Base-by-base conservation (phyloP, 2,888 invertebrate species). In the Amblyjoppa fuscipennis region DNA sequence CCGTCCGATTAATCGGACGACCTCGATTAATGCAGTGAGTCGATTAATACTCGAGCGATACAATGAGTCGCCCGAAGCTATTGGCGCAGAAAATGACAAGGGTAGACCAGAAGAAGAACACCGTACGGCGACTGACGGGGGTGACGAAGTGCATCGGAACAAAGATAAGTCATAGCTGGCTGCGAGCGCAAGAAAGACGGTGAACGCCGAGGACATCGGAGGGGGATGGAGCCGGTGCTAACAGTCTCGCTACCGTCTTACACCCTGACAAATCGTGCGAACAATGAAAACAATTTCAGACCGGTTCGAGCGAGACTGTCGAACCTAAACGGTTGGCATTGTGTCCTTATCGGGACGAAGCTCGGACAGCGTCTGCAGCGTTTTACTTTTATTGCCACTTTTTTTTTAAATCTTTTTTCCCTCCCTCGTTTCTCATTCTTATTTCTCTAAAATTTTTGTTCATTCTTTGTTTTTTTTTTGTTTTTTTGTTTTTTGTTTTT, bases 211-310 rank as follows among this genome's bases (percentile, higher is more conserved):
- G 82, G 84, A 76, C 88, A 89, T 88, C 66, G 38, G 38, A 38
- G 38, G 68, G 38, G 38, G 68, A 56, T 76, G 53, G 66, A 51
- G 64, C 75, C 11, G 68, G 13, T 41, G 68, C 91, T 92, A 93
- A 92, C 92, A 91, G 92, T 93, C 91, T 92, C 88, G 93, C 93
- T 92, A 93, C 93, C 91, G 92, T 91, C 89, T 92, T 93, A 92
- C 92, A 92, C 92, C 93, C 90, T 92, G 92, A 93, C 93, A 93
- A 94, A 94, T 93, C 91, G 92, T 81, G 77, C 81, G 90, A 89
- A 93, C 93, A 94, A 94, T 93, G 92, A 90, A 93, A 93, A 94
- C 92, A 92, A 93, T 94, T 93, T 93, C 90, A 88, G 88, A 89
- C 88, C 89, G 89, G 89, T 85, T 85, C 87, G 88, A 85, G 89